phyloP scores from a whole-genome alignment of 2,888 invertebrate genomes.

The Scaptomyza polygonia region DNA sequence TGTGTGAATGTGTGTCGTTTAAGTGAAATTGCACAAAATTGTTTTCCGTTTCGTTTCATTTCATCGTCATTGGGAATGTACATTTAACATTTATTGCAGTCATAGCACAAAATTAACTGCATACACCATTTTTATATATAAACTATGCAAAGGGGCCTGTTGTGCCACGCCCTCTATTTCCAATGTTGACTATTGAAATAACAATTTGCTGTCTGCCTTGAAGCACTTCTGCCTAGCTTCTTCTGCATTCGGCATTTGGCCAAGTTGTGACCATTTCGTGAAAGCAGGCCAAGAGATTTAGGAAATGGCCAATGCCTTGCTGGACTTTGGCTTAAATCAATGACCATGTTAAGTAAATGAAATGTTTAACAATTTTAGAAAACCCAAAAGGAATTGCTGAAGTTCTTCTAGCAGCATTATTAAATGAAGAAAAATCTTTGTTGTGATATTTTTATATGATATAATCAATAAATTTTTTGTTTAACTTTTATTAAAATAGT shows the following conservation, averaged over 20 bases:
- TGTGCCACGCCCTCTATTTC: constrained; percentile 27
- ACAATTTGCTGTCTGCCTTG: constrained; percentile 49
- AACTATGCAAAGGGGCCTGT: not conserved
- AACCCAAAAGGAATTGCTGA: not conserved
- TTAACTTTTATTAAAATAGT: too few species aligned
- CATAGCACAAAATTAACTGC: constrained; percentile 78
- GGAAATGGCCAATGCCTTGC: constrained; percentile 22
- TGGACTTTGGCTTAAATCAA: constrained; percentile 25
- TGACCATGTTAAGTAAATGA: constrained; percentile 35
- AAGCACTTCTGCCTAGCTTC: constrained; percentile 17
- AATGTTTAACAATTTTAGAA: constrained; percentile 33
- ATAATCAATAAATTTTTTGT: too few species aligned
- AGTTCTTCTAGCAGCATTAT: not conserved
- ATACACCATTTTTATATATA: constrained; percentile 27
- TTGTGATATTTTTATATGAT: too few species aligned
- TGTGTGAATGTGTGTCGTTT: constrained; percentile 68
- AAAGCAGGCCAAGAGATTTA: constrained; percentile 15
- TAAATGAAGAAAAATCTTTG: too few species aligned
- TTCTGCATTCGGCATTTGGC: constrained; percentile 16
- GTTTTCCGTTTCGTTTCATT: constrained; percentile 78
- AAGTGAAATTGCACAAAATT: constrained; percentile 78
- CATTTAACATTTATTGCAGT: constrained; percentile 80
- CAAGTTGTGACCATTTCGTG: constrained; percentile 27
- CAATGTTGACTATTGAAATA: constrained; percentile 61
- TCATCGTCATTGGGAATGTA: constrained; percentile 73